Base-by-base conservation (phyloP, 2,888 invertebrate species). In the Tetragonula carbonaria region DNA sequence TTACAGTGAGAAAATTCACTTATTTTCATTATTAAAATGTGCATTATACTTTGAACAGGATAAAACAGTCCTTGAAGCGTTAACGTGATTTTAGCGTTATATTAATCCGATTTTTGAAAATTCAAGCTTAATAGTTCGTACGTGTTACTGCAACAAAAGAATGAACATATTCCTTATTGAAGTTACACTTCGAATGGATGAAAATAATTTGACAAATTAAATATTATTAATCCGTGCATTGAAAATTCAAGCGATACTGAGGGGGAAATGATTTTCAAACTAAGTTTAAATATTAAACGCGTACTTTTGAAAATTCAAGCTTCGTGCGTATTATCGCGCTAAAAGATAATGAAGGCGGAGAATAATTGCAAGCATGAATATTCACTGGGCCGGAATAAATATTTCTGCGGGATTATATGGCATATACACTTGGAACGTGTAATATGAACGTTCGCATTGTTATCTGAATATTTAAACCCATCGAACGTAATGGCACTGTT, bases 11-110 rank as follows among this genome's bases (percentile, higher is more conserved):
- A 57, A n/a, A n/a, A 14, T 14, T 5, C 2, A 59, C 5, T 5
- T 59, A n/a, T 59, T 14, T 14, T 8, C 45, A 14, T 6, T 14
- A 5, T n/a, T n/a, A 23, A n/a, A 59, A 2, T 59, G 14, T 6
- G 2, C 2, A n/a, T 2, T 59, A 5, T 2, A 1, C 13, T n/a
- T 13, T n/a, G 18, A n/a, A n/a, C 13, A 2, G 13, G 13, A 0
- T 38, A 8, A 6, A 38, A 5, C 8, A 38, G 38, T 38, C 38
- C 38, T 38, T 38, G 5, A 38, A 38, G 38, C 38, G 38, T 33
- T 33, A 33, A 33, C 33, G 33, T 33, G 2, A 33, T 33, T 33
- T 38, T 38, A 38, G 3, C 33, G 33, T 3, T 33, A 3, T 33
- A 33, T 33, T 33, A 33, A 33, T 33, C 33, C 33, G 33, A 33